A percentile compares a stretch with the other conserved stretches of the same genome.
Evolutionary conservation across 2,113 vertebrate species (phyloP).

Genomic region (Accipiter cooperii): DNA sequence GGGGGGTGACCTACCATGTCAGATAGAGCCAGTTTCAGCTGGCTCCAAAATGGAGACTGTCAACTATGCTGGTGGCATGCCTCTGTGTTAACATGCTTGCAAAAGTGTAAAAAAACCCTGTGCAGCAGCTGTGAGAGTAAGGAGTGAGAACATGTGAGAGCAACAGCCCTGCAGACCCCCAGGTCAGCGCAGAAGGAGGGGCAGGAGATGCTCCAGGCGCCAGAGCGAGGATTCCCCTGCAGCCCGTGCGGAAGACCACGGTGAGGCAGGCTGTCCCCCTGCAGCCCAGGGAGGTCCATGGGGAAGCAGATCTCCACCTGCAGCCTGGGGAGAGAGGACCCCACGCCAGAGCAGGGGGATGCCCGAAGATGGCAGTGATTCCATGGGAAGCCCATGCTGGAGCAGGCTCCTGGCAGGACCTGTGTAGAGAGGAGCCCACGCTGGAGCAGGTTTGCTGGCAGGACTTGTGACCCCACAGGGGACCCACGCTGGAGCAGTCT

Average conservation of each 20-base stretch:
- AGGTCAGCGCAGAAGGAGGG: neutral
- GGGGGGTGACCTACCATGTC: neutral
- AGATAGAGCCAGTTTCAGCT: neutral
- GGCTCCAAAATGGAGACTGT: neutral
- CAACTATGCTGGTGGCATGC: neutral
- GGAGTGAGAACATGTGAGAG: neutral
- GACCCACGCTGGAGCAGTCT: neutral
- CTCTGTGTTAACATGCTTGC: neutral
- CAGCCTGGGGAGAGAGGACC: neutral
- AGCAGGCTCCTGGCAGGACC: neutral
- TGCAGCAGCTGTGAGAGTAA: neutral
- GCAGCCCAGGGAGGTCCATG: neutral
- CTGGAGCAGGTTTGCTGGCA: neutral
- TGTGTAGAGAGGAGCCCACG: neutral
- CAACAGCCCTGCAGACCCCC: neutral
- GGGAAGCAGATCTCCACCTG: neutral
- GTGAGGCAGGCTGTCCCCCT: neutral
- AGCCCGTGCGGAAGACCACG: neutral
- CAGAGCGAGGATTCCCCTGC: neutral
- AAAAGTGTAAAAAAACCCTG: neutral
- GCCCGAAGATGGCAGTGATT: accelerated
- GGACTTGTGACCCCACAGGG: too few species aligned
- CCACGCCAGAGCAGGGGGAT: neutral
- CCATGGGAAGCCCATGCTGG: neutral
- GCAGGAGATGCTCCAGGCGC: neutral